Evolutionary conservation across 30 jellyfish, hydroid and myxozoan genomes (phyloP).

Genomic region (Catostylus mosaicus): DNA sequence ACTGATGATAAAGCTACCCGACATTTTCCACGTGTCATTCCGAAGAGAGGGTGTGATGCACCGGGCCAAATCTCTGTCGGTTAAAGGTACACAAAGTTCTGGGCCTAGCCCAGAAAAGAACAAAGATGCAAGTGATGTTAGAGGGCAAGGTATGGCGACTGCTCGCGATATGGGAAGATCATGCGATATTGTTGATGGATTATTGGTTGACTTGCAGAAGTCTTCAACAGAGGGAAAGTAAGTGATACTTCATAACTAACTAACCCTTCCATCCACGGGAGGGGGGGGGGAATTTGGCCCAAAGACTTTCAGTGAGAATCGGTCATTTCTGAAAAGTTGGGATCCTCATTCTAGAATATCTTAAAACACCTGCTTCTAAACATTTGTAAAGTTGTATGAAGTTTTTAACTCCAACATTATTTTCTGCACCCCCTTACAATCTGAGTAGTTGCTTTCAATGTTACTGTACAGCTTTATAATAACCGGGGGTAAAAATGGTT

Average conservation of each 20-base stretch:
- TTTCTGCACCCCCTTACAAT: too few relatives aligned
- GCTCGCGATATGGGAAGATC: slow-evolving; percentile 19
- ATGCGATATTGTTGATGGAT: slow-evolving; percentile 16
- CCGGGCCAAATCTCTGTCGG: slow-evolving; percentile 60
- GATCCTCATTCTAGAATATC: too few relatives aligned
- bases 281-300: too few relatives aligned
- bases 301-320: too few relatives aligned
- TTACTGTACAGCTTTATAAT: too few relatives aligned
- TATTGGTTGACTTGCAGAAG: slow-evolving; percentile 40
- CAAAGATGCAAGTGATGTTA: neutral
- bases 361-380: too few relatives aligned
- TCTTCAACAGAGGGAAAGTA: slow-evolving; percentile 59
- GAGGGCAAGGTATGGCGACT: slow-evolving; percentile 11
- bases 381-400: too few relatives aligned
- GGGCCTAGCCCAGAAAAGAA: slow-evolving; percentile 50
- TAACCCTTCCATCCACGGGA: too few relatives aligned
- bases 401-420: too few relatives aligned
- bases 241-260: neutral
- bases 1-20: slow-evolving; percentile 88
- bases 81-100: slow-evolving; percentile 17
- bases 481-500: too few relatives aligned
- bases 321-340: too few relatives aligned
- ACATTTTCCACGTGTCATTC: slow-evolving; percentile 85
- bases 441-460: too few relatives aligned
- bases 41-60: slow-evolving; percentile 99